A percentile compares a stretch with the other conserved stretches of the same genome.
phyloP scores from a whole-genome alignment of 2,797 vertebrate genomes.

The Lithobates sylvaticus region DNA sequence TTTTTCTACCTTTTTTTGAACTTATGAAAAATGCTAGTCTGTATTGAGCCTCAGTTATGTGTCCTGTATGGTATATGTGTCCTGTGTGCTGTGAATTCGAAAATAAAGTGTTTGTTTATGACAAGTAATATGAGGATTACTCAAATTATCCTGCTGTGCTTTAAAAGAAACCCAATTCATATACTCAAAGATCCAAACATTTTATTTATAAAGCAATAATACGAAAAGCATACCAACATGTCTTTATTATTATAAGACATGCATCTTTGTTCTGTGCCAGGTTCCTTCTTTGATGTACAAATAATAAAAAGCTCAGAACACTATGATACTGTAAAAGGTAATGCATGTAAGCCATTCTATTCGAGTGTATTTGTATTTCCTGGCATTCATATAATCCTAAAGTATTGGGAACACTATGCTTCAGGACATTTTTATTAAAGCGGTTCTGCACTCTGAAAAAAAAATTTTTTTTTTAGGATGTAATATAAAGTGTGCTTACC shows the following conservation, averaged over 20 bases:
- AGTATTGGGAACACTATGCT: slow-evolving; percentile 34
- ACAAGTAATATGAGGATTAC: no score
- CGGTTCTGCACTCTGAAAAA: no score
- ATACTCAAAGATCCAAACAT: background rate
- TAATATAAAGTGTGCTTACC: no score
- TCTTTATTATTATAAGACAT: slow-evolving; percentile 9
- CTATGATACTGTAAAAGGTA: slow-evolving; percentile 22
- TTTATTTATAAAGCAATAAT: background rate
- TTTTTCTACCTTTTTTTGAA: no score
- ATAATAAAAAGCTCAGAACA: slow-evolving; percentile 25
- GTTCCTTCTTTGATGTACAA: slow-evolving; percentile 5
- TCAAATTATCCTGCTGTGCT: no score
- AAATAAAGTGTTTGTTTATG: no score
- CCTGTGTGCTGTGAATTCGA: no score
- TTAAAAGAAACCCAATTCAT: background rate
- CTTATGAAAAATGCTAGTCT: no score
- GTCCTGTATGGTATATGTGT: no score
- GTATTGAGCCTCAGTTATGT: no score
- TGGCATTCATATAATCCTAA: slow-evolving; percentile 28
- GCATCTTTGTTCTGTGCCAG: background rate
- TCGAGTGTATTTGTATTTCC: slow-evolving; percentile 37
- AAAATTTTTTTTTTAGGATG: no score
- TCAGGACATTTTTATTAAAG: slow-evolving; percentile 48
- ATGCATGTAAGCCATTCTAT: slow-evolving; percentile 19
- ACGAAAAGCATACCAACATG: background rate